Evolutionary conservation across 2,888 invertebrate species (phyloP), one percentile per base, ranked within the genome.

Genomic region (Caenorhabditis sp.): DNA sequence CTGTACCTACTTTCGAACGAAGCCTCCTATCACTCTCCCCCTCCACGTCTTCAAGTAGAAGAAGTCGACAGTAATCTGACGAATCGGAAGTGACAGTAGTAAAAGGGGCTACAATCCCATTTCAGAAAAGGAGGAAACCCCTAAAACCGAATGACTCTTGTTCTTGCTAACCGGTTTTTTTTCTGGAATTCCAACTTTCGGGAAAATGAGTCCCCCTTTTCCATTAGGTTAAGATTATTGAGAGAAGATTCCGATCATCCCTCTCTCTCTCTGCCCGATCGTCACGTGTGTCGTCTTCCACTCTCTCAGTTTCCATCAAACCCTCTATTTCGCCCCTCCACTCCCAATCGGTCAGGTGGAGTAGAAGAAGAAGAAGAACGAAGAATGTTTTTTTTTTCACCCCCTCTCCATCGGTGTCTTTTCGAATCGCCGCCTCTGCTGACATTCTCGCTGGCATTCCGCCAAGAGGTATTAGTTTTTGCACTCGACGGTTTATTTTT

Each of bases 401-500:
- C 2, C 38, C 38, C 6, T 38, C 38, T 10, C 35, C 10, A 19
- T 38, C 24, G 28, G 35, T 49, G 38, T 35, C 22, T 51, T 12
- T 19, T 22, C 54, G 49, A 49, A 49, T 49, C 26, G 51, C 24
- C 26, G 24, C 51, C n/a, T 24, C 58, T 56, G 41, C 69, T 38
- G 56, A 24, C 54, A 54, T 22, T 47, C 47, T 41, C 19, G 38
- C 38, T 74, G 74, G 64, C 64, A 64, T 35, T 54, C 26, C 38
- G 74, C 64, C 74, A 64, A 47, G 47, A 63, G 66, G 66, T 66
- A 51, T 54, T 54, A 68, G 68, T 59, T 72, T 49, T 59, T 72
- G 49, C 59, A 72, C 72, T 64, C 54, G n/a, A 61, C 51, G 51
- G 26, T 54, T 28, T 28, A 28, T 54, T 22, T 69, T 19, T 28